phyloP scores from a whole-genome alignment of 2,113 vertebrate genomes.

The Bolborhynchus lineola region DNA sequence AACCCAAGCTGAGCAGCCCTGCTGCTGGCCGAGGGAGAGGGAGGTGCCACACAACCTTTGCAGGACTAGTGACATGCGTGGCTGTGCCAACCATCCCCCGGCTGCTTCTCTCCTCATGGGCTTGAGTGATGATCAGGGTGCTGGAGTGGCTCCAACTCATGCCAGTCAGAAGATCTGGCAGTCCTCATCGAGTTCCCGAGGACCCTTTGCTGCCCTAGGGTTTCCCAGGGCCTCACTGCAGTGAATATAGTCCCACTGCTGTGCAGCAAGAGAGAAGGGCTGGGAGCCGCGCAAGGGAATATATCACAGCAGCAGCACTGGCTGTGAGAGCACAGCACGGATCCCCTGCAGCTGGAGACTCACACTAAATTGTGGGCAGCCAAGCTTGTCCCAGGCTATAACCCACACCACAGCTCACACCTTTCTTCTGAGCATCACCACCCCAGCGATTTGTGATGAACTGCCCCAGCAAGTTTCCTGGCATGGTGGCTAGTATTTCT shows the following conservation, averaged over 20 bases:
- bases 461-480: not conserved
- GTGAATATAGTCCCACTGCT: not conserved
- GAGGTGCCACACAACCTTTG: not conserved
- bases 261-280: not conserved
- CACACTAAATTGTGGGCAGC: fast-evolving
- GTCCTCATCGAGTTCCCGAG: fast-evolving
- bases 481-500: not conserved
- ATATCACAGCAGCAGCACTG: not conserved
- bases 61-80: fast-evolving
- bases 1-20: not conserved
- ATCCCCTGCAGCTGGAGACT: not conserved
- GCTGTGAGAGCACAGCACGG: fast-evolving
- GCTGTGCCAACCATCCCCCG: fast-evolving
- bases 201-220: not conserved
- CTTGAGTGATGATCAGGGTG: not conserved
- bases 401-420: not conserved
- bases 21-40: not conserved
- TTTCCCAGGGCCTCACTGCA: not conserved
- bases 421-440: not conserved
- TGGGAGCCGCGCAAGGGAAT: not conserved
- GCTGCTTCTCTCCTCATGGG: not conserved
- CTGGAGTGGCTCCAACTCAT: fast-evolving
- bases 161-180: fast-evolving
- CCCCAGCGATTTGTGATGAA: not conserved
- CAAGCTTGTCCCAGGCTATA: not conserved